Evolutionary conservation across 2,888 invertebrate genomes (phyloP).

Genomic region (Cantharis lateralis): DNA sequence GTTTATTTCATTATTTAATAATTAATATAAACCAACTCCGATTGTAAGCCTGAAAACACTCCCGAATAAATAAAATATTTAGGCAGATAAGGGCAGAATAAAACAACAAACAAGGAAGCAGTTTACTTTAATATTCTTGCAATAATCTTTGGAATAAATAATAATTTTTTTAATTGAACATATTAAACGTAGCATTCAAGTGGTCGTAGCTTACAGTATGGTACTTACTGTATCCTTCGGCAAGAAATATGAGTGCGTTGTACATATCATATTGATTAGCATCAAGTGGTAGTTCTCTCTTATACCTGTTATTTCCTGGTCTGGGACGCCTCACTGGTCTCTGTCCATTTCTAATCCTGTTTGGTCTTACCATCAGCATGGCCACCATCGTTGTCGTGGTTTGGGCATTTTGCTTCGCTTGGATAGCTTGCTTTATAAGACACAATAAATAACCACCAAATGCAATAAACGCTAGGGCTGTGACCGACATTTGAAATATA

Average conservation of each 20-base stretch:
- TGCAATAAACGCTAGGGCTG: conserved; percentile 79
- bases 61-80: too few species aligned
- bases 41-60: too few species aligned
- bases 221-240: conserved; percentile 62
- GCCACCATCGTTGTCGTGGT: conserved; percentile 44
- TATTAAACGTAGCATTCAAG: conserved; percentile 33
- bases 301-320: conserved; percentile 18
- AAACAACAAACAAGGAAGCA: neutral
- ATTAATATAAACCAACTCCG: too few species aligned
- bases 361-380: conserved; percentile 17
- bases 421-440: conserved; percentile 75
- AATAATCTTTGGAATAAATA: too few species aligned
- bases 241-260: conserved; percentile 58
- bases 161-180: neutral
- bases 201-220: conserved; percentile 48
- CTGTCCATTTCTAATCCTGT: conserved; percentile 31
- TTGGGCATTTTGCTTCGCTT: conserved; percentile 60
- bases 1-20: too few species aligned
- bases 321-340: conserved; percentile 35
- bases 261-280: conserved; percentile 59
- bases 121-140: neutral
- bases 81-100: neutral
- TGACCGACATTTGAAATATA: conserved; percentile 78
- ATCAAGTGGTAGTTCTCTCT: conserved; percentile 42
- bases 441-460: conserved; percentile 84